Evolutionary conservation across 1,140 invertebrate genomes (phyloP).

Genomic region (Wasmannia auropunctata): DNA sequence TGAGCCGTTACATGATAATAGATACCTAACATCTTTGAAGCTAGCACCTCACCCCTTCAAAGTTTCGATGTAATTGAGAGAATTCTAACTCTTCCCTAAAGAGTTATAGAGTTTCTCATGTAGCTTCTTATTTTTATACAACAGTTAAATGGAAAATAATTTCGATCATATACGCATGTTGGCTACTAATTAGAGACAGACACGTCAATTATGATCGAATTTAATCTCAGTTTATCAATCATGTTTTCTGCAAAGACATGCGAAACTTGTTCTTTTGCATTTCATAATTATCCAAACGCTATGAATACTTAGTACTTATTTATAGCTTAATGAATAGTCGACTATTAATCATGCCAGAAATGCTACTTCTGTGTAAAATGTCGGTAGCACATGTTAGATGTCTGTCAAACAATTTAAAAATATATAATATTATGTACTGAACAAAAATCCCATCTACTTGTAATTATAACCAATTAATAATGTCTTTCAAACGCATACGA

Average conservation of each 20-base stretch:
- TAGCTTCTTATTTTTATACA: neutral
- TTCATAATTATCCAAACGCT: slow-evolving; percentile 1
- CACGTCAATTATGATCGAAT: neutral
- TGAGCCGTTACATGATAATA: slow-evolving; percentile 5
- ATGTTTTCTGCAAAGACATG: neutral
- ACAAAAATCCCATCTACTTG: neutral
- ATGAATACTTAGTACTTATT: slow-evolving; percentile 17
- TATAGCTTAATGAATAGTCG: slow-evolving; percentile 15
- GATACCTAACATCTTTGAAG: slow-evolving; percentile 1
- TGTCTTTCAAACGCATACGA: neutral
- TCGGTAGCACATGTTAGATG: neutral
- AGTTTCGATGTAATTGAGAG: neutral
- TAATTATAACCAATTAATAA: neutral
- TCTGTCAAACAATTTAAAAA: neutral
- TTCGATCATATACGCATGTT: neutral
- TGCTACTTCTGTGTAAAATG: slow-evolving; percentile 1
- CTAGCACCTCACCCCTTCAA: neutral
- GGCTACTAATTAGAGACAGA: neutral
- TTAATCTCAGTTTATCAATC: neutral
- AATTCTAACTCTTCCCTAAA: neutral
- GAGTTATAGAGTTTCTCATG: neutral
- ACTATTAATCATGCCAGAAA: slow-evolving; percentile 2
- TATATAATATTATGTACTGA: neutral
- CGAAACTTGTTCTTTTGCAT: neutral
- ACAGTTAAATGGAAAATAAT: slow-evolving; percentile 7